These are phyloP conservation scores for Oreochromis tanganicae DNA, from an alignment of 2,113 vertebrate genomes.

Conservation along the genomic window DNA sequence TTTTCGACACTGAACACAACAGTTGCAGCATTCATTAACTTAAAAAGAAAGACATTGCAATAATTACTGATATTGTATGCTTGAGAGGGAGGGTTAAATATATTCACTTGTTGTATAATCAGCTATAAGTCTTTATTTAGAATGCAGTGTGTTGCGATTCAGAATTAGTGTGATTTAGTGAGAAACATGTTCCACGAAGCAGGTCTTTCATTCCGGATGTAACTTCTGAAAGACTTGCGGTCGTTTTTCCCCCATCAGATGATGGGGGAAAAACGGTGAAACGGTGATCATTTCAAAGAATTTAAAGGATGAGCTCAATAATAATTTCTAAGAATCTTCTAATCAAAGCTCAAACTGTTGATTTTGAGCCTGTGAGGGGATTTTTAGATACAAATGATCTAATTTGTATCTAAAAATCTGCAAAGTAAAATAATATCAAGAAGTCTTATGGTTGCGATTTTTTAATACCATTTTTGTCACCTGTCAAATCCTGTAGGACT, in stretches of 20 bases:
- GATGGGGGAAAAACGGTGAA: neutral
- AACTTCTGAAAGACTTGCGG: neutral
- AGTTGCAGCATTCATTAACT: neutral
- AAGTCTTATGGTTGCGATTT: neutral
- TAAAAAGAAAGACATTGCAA: slow-evolving; percentile 16
- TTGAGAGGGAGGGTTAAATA: neutral
- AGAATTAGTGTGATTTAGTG: neutral
- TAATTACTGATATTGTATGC: neutral
- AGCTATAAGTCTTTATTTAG: neutral
- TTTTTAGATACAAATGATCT: neutral
- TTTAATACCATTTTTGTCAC: neutral
- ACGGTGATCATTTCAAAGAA: neutral
- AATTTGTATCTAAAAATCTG: slow-evolving; percentile 27
- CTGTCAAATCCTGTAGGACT: neutral
- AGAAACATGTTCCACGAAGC: neutral
- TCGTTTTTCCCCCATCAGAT: neutral
- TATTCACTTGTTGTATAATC: neutral
- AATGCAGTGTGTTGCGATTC: neutral
- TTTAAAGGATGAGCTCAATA: neutral
- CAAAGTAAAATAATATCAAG: neutral
- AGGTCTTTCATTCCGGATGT: neutral
- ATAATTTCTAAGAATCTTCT: neutral
- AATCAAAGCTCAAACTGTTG: neutral
- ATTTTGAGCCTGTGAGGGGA: neutral
- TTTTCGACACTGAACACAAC: neutral